Base-by-base conservation (phyloP, 2,797 vertebrate species). In the Champsocephalus esox region DNA sequence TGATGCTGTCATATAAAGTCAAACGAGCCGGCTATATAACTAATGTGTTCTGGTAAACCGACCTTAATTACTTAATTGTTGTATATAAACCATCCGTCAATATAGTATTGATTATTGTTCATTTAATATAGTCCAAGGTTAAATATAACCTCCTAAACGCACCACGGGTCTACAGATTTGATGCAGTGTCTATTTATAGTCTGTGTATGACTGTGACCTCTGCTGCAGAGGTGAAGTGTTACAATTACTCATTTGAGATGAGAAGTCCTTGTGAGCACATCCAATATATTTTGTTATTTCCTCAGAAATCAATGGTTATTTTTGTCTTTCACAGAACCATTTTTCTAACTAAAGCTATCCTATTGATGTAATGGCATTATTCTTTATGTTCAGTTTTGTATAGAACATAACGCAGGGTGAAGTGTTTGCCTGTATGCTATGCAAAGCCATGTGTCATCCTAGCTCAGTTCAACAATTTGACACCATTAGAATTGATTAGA, bases 251-350 rank as follows among this genome's bases (percentile, higher is more conserved):
- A 38, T 70, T 59, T 72, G 34, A 43, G 54, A 59, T 77, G 50
- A 46, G 71, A 77, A 0, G 12, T 32, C 57, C 38, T 64, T 79
- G 45, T 59, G 56, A 66, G 21, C 38, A 44, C 4, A 5, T 49
- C 38, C 38, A 59, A 34, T 77, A 55, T 17, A 17, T 58, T 72
- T 44, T 63, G 16, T 38, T 79, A 49, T 70, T 61, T 65, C 32
- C 16, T 63, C 11, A n/a, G n/a, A 64, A 66, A 84, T 86, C 24
- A 66, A 48, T 85, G 41, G 58, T 81, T 4, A 66, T 79, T 73
- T 78, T 66, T 5, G 66, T 14, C 12, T 56, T 68, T 60, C 49
- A 34, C 10, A 45, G n/a, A 49, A 19, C 34, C 5, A 21, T 34
- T 32, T 49, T 75, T 69, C 14, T 48, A 45, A 67, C 57, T 56